These are phyloP conservation scores for Spondyliosoma cantharus DNA, from an alignment of 2,797 vertebrate species.

Conservation along the genomic window DNA sequence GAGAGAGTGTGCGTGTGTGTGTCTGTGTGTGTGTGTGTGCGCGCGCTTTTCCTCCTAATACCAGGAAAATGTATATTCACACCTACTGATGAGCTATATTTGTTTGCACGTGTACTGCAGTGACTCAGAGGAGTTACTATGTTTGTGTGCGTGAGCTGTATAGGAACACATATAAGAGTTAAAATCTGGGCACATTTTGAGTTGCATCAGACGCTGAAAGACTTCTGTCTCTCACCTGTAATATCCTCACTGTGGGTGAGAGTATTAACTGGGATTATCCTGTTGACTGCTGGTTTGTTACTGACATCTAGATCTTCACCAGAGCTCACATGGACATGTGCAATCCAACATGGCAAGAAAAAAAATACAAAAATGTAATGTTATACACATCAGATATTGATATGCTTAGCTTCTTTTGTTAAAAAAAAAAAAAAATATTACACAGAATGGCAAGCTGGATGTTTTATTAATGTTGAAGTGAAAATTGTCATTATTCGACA, in stretches of 20 bases:
- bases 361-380: neutral
- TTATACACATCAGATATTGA: neutral
- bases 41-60: slow-evolving; percentile 51
- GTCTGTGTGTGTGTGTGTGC: slow-evolving; percentile 14
- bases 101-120: slow-evolving; percentile 40
- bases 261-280: slow-evolving; percentile 50
- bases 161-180: slow-evolving; percentile 4
- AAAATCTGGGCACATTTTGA: slow-evolving; percentile 7
- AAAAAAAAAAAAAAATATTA: too few species aligned
- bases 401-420: too few species aligned
- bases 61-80: slow-evolving; percentile 57
- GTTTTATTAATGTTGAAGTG: neutral
- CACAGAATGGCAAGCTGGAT: neutral
- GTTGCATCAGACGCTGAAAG: slow-evolving; percentile 39
- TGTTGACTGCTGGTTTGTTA: slow-evolving; percentile 37
- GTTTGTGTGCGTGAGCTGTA: slow-evolving; percentile 15
- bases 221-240: slow-evolving; percentile 37
- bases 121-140: slow-evolving; percentile 31
- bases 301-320: slow-evolving; percentile 27
- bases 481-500: neutral
- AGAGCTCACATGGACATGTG: slow-evolving; percentile 14
- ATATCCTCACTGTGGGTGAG: slow-evolving; percentile 35
- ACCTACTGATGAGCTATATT: slow-evolving; percentile 64
- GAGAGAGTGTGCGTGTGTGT: neutral
- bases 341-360: slow-evolving; percentile 7